Evolutionary conservation across 2,113 vertebrate species (phyloP).

Genomic region (Eira barbara): DNA sequence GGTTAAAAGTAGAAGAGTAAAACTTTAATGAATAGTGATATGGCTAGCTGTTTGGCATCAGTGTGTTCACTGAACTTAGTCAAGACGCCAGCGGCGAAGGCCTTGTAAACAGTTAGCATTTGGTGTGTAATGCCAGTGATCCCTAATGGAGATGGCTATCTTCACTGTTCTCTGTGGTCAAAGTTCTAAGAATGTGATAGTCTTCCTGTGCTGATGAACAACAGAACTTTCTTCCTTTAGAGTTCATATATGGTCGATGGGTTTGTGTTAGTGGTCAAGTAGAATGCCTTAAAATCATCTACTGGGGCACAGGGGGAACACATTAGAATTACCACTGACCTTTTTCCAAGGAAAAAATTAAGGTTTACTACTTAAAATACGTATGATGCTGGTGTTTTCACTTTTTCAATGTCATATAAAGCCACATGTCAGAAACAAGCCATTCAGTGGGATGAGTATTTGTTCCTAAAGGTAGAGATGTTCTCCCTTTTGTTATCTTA

Average conservation of each 20-base stretch:
- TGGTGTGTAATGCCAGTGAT: neutral
- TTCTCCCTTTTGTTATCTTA: neutral
- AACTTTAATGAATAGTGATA: neutral
- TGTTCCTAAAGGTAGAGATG: neutral
- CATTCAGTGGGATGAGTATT: neutral
- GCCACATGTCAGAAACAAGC: neutral
- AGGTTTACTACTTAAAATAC: neutral
- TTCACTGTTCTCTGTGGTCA: neutral
- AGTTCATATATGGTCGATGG: neutral
- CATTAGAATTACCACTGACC: neutral
- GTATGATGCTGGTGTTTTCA: neutral
- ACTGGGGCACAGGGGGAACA: neutral
- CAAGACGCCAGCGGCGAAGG: neutral
- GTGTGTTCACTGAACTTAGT: neutral
- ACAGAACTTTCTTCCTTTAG: neutral
- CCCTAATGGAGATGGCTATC: neutral
- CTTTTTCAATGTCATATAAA: neutral
- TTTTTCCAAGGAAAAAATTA: neutral
- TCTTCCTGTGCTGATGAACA: neutral
- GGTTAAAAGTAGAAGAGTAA: neutral
- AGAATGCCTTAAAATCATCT: neutral
- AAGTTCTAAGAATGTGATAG: neutral
- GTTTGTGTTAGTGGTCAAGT: neutral
- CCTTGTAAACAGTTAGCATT: neutral
- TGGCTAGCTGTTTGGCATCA: neutral